Evolutionary conservation across 2,797 vertebrate genomes (phyloP).

Genomic region (Pampus argenteus): DNA sequence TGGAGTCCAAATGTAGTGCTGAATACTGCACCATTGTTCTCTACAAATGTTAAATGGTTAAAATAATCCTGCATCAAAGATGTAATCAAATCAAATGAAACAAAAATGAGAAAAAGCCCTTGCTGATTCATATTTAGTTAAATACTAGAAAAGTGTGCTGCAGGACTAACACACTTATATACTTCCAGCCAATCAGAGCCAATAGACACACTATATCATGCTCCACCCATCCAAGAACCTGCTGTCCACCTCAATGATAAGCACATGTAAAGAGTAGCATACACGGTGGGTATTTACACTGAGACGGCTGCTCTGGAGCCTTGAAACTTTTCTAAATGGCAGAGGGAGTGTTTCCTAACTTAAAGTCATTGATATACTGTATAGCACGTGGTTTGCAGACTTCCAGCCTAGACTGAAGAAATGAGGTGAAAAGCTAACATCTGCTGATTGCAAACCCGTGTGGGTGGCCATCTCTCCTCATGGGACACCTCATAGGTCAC

Average conservation of each 20-base stretch:
- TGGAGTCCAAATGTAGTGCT: too few relatives aligned
- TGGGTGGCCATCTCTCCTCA: not conserved
- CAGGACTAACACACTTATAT: not conserved
- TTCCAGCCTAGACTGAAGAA: constrained; percentile 30
- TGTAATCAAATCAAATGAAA: not conserved
- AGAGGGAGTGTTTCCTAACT: constrained; percentile 1
- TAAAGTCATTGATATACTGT: not conserved
- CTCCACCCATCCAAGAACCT: too few relatives aligned
- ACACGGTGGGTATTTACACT: not conserved
- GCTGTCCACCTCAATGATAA: too few relatives aligned
- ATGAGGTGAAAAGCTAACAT: constrained; percentile 10
- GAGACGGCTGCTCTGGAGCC: not conserved
- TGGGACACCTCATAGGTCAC: not conserved
- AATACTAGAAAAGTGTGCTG: too few relatives aligned
- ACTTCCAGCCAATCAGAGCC: not conserved
- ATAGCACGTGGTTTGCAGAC: not conserved
- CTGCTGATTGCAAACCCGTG: not conserved
- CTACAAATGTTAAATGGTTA: not conserved
- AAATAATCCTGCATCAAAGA: not conserved
- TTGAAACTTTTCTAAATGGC: not conserved
- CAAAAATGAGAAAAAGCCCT: too few relatives aligned
- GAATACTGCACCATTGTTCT: too few relatives aligned
- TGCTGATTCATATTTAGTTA: too few relatives aligned
- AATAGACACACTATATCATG: not conserved
- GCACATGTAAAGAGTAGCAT: too few relatives aligned